Percentiles rank a stretch among this genome's conserved stretches.
phyloP scores from a whole-genome alignment of 1,140 invertebrate species.

The Bombus picipes region DNA sequence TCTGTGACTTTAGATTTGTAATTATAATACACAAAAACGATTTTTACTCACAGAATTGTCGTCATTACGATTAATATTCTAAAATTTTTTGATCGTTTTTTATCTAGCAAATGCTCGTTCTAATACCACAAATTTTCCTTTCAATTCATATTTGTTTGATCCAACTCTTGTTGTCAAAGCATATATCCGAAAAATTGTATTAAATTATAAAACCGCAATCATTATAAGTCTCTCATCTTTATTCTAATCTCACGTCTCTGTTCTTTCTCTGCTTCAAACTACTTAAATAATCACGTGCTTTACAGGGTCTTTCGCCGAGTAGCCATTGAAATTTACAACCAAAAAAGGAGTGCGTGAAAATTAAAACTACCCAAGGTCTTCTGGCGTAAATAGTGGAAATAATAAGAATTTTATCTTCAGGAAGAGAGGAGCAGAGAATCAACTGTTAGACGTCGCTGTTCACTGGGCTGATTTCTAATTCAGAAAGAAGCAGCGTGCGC shows the following conservation, averaged over 20 bases:
- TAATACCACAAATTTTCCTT: too few species aligned
- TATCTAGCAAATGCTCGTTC: too few species aligned
- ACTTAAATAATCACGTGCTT: neutral
- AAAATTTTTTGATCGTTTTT: too few species aligned
- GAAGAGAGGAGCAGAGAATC: neutral
- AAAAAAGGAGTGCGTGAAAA: neutral
- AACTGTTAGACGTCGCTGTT: neutral
- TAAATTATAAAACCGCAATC: too few species aligned
- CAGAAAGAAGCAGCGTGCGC: conserved; percentile 7
- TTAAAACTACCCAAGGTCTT: neutral
- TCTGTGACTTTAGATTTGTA: too few species aligned
- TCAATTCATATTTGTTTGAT: too few species aligned
- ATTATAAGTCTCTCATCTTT: neutral
- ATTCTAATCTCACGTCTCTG: neutral
- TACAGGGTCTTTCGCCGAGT: neutral
- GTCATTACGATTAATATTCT: too few species aligned
- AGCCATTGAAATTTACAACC: neutral
- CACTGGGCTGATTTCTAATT: conserved; percentile 46
- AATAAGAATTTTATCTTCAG: neutral
- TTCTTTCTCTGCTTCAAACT: neutral
- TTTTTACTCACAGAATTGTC: too few species aligned
- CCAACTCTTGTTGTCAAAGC: too few species aligned
- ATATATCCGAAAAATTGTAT: too few species aligned
- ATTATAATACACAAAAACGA: too few species aligned
- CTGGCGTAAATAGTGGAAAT: neutral